Base-by-base conservation (phyloP, 2,113 vertebrate genomes). In the Scortum barcoo region DNA sequence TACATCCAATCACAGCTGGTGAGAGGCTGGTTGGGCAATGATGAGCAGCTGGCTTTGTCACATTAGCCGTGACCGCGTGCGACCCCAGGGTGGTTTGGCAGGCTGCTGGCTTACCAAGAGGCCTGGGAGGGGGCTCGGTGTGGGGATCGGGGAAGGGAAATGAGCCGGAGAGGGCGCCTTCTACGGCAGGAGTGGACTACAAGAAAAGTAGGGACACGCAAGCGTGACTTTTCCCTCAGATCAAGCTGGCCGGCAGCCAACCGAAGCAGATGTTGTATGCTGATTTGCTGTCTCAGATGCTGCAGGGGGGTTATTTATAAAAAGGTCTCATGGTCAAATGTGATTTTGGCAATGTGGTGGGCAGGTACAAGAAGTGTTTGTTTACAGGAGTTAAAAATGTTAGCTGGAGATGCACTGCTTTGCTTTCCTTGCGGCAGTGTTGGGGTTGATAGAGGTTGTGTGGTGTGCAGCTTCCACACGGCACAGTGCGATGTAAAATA, bases 31-130 rank as follows among this genome's bases (percentile, higher is more conserved):
- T 80, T 26, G 48, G 86, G 82, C 84, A 22, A 70, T 77, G 61
- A 72, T 30, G 73, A 93, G 81, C 94, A 94, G 89, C 93, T 93
- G 94, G 88, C 79, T 89, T 78, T 83, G 93, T 88, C 91, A 90
- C 88, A 78, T 92, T 88, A 88, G 58, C 86, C 42, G 81, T 76
- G 81, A 86, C 87, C 48, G 7, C 4, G 65, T 38, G 80, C 33
- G 92, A 93, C 91, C 92, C 68, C 72, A 8, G 62, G 80, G 78
- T 63, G 83, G 76, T 40, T 77, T 24, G 86, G 86, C 85, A 67
- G 82, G 26, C 85, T 83, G 69, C 72, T 72, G 67, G 69, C 60
- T 56, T 17, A 69, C 80, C 84, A 5, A 76, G 42, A 75, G 79
- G 42, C 65, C 75, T 9, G 57, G 58, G 56, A 74, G 54, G 74